Base-by-base conservation (phyloP, 1,140 invertebrate species). In the Heliothis virescens region DNA sequence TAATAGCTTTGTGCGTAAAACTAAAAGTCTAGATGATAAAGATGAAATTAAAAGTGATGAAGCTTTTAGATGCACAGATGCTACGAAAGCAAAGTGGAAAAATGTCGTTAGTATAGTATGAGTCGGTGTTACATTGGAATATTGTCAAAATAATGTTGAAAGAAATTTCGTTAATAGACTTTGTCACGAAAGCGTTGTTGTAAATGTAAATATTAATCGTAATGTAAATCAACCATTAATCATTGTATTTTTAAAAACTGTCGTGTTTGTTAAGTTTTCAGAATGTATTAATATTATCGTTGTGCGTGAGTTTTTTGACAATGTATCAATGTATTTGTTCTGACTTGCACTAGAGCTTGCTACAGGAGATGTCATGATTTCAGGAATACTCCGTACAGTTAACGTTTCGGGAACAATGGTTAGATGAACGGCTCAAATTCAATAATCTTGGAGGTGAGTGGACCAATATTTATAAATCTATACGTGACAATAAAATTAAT, bases 371-470 rank as follows among this genome's bases (percentile, higher is more conserved):
- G 21, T 69, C 0, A 85, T 86, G 73, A 87, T 95, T 96, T 85
- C 96, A 98, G 98, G 98, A 99, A 96, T 99, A 98, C 96, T 98
- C 98, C 87, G 98, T 98, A 83, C 98, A 99, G 95, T 95, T 99
- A 92, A 99, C 98, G 85, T 99, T 99, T 95, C 96, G 98, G 94
- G 98, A 99, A 95, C 98, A 99, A 95, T 99, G 98, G 98, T 95
- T 98, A 91, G 98, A 99, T 95, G 98, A 99, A 89, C 95, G 98
- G 88, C 96, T 99, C 60, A 97, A 97, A 89, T 99, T 99, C 94
- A 97, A 98, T 90, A 98, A 99, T 95, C 97, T 98, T 86, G 96
- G 96, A 93, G 98, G 97, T 97, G 87, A 95, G 95, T 94, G 71
- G 11, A 3, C 15, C n/a, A n/a, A n/a, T n/a, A n/a, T 34, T 16